phyloP scores from a whole-genome alignment of 2,797 vertebrate species.

The Sus cebifrons region DNA sequence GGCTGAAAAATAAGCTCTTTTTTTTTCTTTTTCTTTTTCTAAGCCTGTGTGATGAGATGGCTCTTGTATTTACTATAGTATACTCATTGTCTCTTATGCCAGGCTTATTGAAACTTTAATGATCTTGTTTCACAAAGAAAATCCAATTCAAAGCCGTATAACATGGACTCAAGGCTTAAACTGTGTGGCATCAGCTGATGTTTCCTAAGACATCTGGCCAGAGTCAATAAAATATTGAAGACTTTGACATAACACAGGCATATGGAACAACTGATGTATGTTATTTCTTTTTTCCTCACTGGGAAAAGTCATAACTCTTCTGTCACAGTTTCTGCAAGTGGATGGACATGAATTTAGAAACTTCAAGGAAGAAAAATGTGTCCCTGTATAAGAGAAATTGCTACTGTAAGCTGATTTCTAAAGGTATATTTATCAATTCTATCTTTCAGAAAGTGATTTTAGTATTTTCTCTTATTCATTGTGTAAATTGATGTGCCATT shows the following conservation, averaged over 20 bases:
- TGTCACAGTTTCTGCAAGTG: slow-evolving; percentile 41
- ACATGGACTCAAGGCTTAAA: background rate
- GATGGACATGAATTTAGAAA: background rate
- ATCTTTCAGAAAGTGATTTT: slow-evolving; percentile 50
- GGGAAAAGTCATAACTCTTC: background rate
- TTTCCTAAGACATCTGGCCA: background rate
- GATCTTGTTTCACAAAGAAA: background rate
- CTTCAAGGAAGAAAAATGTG: background rate
- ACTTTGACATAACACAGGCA: slow-evolving; percentile 43
- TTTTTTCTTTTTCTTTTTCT: background rate
- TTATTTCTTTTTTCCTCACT: slow-evolving; percentile 24
- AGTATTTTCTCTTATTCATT: background rate
- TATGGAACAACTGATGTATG: background rate
- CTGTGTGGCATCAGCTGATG: background rate
- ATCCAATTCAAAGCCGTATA: background rate
- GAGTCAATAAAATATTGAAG: slow-evolving; percentile 38
- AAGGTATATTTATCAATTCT: background rate
- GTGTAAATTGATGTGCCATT: background rate
- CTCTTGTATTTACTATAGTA: background rate
- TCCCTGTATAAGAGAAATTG: background rate
- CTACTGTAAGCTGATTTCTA: slow-evolving; percentile 35
- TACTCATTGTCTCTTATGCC: background rate
- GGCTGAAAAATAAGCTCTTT: background rate
- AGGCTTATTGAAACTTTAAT: background rate
- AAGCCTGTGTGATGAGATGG: background rate